Conservation (phyloP, 2,113 vertebrate species). For the Rhinolophus ferrumequinum region DNA sequence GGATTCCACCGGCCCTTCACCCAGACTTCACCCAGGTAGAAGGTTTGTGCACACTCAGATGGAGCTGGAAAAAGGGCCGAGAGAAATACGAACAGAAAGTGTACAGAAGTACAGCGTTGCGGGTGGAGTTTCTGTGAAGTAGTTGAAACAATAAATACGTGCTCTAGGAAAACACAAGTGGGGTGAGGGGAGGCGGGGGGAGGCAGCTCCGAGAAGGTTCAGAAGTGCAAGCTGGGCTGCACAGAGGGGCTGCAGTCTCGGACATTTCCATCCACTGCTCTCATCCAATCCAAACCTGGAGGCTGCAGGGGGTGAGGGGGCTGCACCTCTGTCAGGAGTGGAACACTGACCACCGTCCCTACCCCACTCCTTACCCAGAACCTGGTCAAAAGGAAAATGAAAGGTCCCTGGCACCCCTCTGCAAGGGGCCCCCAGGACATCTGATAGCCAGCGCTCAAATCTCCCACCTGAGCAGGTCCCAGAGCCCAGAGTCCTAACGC, state of each 20-base stretch:
- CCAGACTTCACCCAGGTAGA: background rate
- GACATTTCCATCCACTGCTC: fast-evolving
- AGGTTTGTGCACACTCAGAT: fast-evolving
- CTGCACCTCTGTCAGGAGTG: background rate
- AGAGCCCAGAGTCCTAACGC: background rate
- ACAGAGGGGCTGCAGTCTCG: background rate
- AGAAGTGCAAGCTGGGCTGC: background rate
- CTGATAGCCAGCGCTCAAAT: background rate
- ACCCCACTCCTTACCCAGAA: background rate
- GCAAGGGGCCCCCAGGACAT: background rate
- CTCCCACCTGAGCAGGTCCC: background rate
- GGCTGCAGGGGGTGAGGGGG: background rate
- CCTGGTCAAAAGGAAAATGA: background rate
- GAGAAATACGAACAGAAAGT: fast-evolving
- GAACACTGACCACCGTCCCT: background rate
- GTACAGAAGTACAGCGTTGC: background rate
- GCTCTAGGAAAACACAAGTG: background rate
- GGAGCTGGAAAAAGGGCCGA: background rate
- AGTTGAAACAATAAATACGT: background rate
- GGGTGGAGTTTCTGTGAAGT: background rate
- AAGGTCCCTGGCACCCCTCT: background rate
- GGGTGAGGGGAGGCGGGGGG: background rate
- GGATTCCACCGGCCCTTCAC: fast-evolving
- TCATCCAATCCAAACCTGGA: background rate
- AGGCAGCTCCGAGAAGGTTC: background rate